phyloP scores from a whole-genome alignment of 2,113 vertebrate genomes.

The Physeter macrocephalus region DNA sequence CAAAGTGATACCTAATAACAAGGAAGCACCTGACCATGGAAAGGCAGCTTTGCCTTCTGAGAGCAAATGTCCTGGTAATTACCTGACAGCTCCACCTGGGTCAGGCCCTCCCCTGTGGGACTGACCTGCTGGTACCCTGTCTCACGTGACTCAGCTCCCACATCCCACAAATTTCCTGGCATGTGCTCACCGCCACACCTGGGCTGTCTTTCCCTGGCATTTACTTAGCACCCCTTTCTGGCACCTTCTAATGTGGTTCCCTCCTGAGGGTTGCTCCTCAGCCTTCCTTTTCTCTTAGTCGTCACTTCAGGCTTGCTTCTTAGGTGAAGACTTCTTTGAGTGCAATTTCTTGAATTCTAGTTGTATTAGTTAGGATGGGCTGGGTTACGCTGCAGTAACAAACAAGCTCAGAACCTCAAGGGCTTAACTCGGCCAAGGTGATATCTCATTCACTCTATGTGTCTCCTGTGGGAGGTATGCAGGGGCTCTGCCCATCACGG shows the following conservation, averaged over 20 bases:
- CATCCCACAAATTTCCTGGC: background rate
- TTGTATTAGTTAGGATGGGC: background rate
- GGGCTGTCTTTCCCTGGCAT: background rate
- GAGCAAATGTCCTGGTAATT: background rate
- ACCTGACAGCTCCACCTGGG: background rate
- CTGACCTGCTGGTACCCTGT: fast-evolving
- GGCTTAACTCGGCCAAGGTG: background rate
- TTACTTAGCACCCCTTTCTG: background rate
- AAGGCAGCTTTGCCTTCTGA: background rate
- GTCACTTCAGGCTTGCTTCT: background rate
- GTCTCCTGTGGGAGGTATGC: background rate
- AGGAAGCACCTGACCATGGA: background rate
- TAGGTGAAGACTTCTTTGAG: background rate
- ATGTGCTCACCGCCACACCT: background rate
- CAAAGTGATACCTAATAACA: too few species aligned
- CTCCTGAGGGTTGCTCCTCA: too few species aligned
- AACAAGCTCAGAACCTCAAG: background rate
- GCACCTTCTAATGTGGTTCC: background rate
- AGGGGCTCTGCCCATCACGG: background rate
- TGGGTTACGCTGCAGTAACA: background rate
- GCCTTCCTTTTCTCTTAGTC: background rate
- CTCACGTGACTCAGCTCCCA: fast-evolving
- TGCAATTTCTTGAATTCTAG: background rate
- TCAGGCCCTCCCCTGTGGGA: background rate
- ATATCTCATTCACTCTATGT: background rate